Percentiles rank a stretch among this genome's conserved stretches.
phyloP scores from a whole-genome alignment of 2,113 vertebrate genomes.

The Ia io region DNA sequence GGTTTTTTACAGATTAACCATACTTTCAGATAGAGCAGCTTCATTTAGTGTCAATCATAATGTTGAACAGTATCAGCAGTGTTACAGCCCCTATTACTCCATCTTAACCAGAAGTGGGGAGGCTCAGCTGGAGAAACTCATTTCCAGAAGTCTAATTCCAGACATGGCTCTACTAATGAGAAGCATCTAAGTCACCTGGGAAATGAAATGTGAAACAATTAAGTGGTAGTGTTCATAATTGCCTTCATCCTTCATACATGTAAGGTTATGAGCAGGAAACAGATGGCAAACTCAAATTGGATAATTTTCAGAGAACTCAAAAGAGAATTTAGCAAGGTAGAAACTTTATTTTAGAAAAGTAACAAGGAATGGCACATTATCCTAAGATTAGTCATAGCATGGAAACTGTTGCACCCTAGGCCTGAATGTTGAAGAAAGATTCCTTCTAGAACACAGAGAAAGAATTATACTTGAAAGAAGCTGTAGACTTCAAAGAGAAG shows the following conservation, averaged over 20 bases:
- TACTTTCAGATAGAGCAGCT: background rate
- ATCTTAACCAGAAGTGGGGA: background rate
- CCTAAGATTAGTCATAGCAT: background rate
- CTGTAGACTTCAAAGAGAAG: background rate
- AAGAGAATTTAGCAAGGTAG: background rate
- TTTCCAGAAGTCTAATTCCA: background rate
- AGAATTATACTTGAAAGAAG: background rate
- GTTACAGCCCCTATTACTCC: background rate
- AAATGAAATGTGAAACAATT: background rate
- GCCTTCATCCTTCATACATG: background rate
- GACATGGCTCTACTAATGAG: background rate
- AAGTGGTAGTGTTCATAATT: background rate
- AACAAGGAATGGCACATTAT: background rate
- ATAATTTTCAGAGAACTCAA: background rate
- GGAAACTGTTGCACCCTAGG: background rate
- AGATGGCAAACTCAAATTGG: background rate
- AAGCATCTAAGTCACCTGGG: background rate
- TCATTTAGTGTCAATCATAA: background rate
- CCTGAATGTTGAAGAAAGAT: background rate
- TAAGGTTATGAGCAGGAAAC: background rate
- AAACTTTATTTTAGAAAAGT: background rate
- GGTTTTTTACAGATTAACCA: background rate
- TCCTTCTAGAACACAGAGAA: background rate
- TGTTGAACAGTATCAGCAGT: background rate
- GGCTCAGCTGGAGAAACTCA: background rate